Conservation (phyloP, 2,113 vertebrate genomes). For the Pampusana beccarii region DNA sequence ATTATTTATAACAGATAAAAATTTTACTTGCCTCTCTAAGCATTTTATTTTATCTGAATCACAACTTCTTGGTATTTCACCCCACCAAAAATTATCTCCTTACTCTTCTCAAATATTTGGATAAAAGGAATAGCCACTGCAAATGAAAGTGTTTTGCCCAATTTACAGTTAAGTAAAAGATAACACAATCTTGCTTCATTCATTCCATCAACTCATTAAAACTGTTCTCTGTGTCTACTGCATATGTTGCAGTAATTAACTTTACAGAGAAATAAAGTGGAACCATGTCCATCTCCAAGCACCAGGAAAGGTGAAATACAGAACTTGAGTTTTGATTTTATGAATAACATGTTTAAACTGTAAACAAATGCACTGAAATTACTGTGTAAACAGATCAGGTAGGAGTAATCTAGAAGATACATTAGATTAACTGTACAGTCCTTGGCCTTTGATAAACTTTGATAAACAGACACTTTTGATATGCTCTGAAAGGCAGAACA, state of each 20-base stretch:
- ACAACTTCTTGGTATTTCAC: conserved; percentile 27
- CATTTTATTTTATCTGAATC: conserved; percentile 38
- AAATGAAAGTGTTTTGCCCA: neutral
- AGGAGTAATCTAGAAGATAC: neutral
- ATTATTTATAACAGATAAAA: neutral
- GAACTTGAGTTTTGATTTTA: neutral
- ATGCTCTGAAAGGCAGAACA: neutral
- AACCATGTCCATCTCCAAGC: neutral
- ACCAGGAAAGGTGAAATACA: neutral
- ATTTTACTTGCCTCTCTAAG: neutral
- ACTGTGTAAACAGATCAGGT: neutral
- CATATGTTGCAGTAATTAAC: neutral
- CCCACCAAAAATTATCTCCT: conserved; percentile 30
- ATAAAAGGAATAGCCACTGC: conserved; percentile 9
- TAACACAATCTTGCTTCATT: neutral
- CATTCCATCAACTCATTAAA: neutral
- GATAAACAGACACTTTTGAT: neutral
- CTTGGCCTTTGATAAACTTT: neutral
- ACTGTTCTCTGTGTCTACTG: neutral
- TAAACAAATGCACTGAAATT: neutral
- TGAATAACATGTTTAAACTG: neutral
- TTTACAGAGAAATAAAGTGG: neutral
- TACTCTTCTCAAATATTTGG: conserved; percentile 20
- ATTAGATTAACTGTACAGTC: neutral
- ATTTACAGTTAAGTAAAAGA: neutral